A percentile compares a stretch with the other conserved stretches of the same genome.
Evolutionary conservation across 2,797 vertebrate species (phyloP).

Genomic region (Sphenodon punctatus): DNA sequence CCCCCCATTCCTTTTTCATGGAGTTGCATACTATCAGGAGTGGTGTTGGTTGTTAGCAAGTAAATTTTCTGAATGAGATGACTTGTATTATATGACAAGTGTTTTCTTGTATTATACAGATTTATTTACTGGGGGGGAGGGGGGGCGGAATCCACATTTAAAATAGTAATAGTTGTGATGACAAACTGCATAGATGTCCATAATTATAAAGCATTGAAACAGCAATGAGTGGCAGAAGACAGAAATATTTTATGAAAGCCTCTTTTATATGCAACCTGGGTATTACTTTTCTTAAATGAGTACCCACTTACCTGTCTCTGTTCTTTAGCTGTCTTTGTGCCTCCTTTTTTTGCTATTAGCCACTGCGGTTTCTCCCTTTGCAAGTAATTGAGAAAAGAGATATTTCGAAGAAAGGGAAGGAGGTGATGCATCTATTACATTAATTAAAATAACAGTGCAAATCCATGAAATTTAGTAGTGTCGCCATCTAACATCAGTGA

Average conservation of each 20-base stretch:
- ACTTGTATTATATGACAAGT: slow-evolving; percentile 46
- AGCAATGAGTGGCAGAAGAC: not conserved
- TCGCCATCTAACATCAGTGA: not conserved
- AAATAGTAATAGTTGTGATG: not conserved
- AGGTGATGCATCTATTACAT: no score
- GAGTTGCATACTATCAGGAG: slow-evolving; percentile 68
- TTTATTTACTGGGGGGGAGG: not conserved
- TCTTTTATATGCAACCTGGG: not conserved
- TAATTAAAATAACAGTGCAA: not conserved
- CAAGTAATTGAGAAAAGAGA: not conserved
- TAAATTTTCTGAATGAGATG: slow-evolving; percentile 45
- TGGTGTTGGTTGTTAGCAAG: slow-evolving; percentile 69
- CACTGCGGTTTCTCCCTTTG: not conserved
- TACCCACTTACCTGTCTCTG: not conserved
- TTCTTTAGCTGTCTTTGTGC: no score
- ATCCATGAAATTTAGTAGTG: not conserved
- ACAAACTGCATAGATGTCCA: not conserved
- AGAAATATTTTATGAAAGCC: not conserved
- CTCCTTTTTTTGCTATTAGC: not conserved
- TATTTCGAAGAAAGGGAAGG: not conserved
- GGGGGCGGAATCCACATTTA: not conserved
- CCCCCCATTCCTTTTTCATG: slow-evolving; percentile 56
- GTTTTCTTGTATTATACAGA: slow-evolving; percentile 33
- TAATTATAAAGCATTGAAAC: not conserved
- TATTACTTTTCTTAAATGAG: not conserved